phyloP scores from a whole-genome alignment of 1,140 invertebrate genomes.

The Diachasmimorpha longicaudata region DNA sequence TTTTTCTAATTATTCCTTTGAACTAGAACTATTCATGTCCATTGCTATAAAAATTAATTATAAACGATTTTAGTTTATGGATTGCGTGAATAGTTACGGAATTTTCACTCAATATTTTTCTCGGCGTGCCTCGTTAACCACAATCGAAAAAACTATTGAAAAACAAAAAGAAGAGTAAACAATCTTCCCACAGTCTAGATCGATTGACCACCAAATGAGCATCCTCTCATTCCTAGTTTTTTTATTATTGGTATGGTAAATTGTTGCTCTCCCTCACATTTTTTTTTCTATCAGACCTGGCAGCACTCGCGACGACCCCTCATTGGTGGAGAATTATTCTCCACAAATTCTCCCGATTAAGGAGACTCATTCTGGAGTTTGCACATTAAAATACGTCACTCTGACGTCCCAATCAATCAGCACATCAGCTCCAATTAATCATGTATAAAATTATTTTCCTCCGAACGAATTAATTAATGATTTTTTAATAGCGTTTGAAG shows the following conservation, averaged over 20 bases:
- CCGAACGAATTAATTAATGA: too few species aligned
- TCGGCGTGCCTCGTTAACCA: not conserved
- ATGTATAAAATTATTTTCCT: not conserved
- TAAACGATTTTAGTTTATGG: too few species aligned
- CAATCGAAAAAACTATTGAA: not conserved
- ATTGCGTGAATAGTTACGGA: too few species aligned
- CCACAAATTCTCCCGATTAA: too few species aligned
- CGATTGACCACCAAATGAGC: slow-evolving; percentile 15
- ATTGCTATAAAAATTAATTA: too few species aligned
- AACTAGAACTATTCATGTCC: too few species aligned
- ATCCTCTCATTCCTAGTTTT: slow-evolving; percentile 9
- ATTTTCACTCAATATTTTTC: too few species aligned
- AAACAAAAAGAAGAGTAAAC: not conserved
- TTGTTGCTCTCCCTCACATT: not conserved
- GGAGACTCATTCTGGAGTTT: too few species aligned
- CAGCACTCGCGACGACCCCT: not conserved
- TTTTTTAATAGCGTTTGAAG: too few species aligned
- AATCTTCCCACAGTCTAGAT: slow-evolving; percentile 12
- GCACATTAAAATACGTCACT: too few species aligned
- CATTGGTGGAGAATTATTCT: not conserved
- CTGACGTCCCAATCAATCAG: too few species aligned
- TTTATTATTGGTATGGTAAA: slow-evolving; percentile 3
- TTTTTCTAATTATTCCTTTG: too few species aligned
- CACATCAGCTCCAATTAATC: not conserved
- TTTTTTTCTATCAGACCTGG: not conserved